Evolutionary conservation across 2,797 vertebrate genomes (phyloP), one percentile per base, ranked within the genome.

Genomic region (Paratrypauchen microcephalus): DNA sequence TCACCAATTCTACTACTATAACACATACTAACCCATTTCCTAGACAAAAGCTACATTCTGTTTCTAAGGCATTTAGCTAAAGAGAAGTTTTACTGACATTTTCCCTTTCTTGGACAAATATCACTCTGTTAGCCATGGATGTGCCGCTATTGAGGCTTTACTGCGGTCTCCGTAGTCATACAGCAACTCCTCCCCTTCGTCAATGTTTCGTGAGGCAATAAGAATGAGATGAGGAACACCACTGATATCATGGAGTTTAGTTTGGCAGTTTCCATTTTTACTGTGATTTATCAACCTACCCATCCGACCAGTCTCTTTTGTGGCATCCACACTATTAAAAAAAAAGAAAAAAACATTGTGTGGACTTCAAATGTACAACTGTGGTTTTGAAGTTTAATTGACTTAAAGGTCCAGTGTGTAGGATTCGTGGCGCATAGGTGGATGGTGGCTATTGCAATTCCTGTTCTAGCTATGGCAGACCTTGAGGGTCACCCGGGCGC

Each of bases 131-230:
- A 99, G 95, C 97, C 97, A 99, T 0, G 97, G 98, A 84, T 99
- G 92, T 59, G 97, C 97, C 4, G 95, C 96, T 57, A 99, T 93
- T 78, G 97, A 96, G 55, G 95, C 95, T 90, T 93, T 95, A 72
- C 97, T 98, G 72, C 97, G 94, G 92, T 99, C 97, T 1, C 97
- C 97, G 0, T 98, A 99, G 87, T 99, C 97, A 0, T 98, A 99
- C 52, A 98, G 94, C n/a, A 98, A 88, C 90, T 99, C 97, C 89
- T 99, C 97, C 15, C 95, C 96, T 5, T 93, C 91, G 73, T 93
- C 92, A 45, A 99, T 95, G 93, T 98, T 94, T 19, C 96, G 94
- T 26, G 96, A 95, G 71, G 97, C 97, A 3, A 98, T 91, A 30
- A 99, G 94, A 86, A 99, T 97, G 86, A 99, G 97, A 90, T 98